These are phyloP conservation scores for Nesogale talazaci DNA, from an alignment of 2,113 vertebrate species.

Conservation along the genomic window DNA sequence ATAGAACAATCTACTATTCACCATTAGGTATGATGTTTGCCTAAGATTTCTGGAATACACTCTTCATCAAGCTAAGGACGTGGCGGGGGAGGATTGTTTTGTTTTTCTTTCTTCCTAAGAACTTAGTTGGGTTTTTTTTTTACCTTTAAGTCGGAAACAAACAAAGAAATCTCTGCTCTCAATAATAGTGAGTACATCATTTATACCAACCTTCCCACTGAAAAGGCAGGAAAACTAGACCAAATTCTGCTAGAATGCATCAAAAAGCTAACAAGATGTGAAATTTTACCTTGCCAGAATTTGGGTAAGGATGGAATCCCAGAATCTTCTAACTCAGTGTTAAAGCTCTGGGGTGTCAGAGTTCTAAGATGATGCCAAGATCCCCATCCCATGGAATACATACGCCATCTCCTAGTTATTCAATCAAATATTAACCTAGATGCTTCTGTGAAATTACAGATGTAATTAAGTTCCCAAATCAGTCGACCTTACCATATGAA, in stretches of 20 bases:
- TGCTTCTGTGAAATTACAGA: neutral
- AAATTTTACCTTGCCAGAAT: neutral
- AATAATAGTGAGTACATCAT: neutral
- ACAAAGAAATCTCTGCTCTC: neutral
- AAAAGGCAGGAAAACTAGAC: constrained; percentile 21
- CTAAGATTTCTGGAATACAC: neutral
- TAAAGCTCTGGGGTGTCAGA: neutral
- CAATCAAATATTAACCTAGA: neutral
- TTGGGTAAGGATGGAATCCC: neutral
- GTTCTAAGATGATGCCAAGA: neutral
- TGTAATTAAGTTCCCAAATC: neutral
- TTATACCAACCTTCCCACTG: neutral
- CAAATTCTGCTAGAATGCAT: neutral
- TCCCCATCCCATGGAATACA: fast-evolving
- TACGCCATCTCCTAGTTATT: neutral
- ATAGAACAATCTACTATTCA: constrained; percentile 39
- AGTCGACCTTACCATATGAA: neutral
- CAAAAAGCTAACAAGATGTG: neutral
- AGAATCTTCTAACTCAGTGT: neutral
- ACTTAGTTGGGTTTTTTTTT: neutral
- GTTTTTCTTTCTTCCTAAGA: neutral
- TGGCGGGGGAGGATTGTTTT: neutral
- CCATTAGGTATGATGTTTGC: constrained; percentile 13
- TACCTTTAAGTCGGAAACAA: neutral
- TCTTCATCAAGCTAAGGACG: neutral